Evolutionary conservation across 2,797 vertebrate genomes (phyloP).

Genomic region (Pagetopsis macropterus): DNA sequence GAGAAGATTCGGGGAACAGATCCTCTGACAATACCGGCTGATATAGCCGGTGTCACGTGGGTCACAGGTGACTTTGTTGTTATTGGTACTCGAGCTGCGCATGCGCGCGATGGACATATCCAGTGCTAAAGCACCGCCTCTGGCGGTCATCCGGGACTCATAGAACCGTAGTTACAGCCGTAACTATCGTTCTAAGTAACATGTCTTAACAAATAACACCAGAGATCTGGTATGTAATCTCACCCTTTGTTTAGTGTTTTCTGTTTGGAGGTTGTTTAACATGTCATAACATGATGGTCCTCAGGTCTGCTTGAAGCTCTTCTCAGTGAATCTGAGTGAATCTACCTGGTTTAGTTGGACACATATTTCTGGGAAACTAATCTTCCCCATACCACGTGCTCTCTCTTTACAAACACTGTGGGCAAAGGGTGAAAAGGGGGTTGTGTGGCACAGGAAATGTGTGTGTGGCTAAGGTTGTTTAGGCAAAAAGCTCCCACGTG

Average conservation of each 20-base stretch:
- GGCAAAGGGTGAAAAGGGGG: slow-evolving; percentile 50
- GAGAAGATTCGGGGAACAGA: no score
- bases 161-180: no score
- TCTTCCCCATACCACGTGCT: not conserved
- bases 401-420: slow-evolving; percentile 9
- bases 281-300: slow-evolving; percentile 39
- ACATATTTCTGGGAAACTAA: slow-evolving; percentile 4
- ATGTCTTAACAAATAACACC: slow-evolving; percentile 35
- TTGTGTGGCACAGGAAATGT: slow-evolving; percentile 55
- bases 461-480: slow-evolving; percentile 52
- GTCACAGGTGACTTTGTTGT: no score
- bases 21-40: no score
- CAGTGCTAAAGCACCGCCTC: no score
- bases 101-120: no score
- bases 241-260: slow-evolving; percentile 50
- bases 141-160: no score
- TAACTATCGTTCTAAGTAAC: no score
- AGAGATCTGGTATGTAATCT: slow-evolving; percentile 16
- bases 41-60: no score
- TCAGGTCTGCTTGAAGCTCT: not conserved
- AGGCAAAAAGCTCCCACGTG: slow-evolving; percentile 48
- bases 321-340: slow-evolving; percentile 4
- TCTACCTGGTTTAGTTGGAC: not conserved
- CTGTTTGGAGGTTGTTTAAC: slow-evolving; percentile 32
- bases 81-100: no score